Conservation (phyloP, 2,797 vertebrate genomes). For the Philypnodon macrostomus region DNA sequence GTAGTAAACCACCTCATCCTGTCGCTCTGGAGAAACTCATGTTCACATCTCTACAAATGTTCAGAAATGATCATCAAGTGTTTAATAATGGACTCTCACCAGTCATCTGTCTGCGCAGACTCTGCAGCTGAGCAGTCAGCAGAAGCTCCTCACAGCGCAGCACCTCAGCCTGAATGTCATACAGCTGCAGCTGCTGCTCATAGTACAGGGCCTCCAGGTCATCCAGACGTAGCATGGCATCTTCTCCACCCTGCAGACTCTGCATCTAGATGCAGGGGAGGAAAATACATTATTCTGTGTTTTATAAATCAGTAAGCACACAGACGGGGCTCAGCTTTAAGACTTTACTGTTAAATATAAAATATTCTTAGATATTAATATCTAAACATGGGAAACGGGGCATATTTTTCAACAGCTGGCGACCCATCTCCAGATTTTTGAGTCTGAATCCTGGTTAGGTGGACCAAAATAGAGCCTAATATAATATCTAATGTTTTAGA, state of each 20-base stretch:
- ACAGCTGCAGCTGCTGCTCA: slow-evolving; percentile 92
- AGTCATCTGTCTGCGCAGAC: slow-evolving; percentile 90
- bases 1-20: slow-evolving; percentile 97
- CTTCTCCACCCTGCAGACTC: slow-evolving; percentile 86
- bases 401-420: too few relatives aligned
- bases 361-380: too few relatives aligned
- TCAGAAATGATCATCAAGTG: too few relatives aligned
- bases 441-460: too few relatives aligned
- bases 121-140: slow-evolving; percentile 91
- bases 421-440: too few relatives aligned
- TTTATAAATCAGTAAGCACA: too few relatives aligned
- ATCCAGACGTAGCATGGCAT: slow-evolving; percentile 89
- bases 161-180: slow-evolving; percentile 94
- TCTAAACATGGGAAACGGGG: too few relatives aligned
- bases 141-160: slow-evolving; percentile 93
- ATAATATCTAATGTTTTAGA: too few relatives aligned
- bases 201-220: slow-evolving; percentile 95
- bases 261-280: slow-evolving; percentile 82
- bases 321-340: too few relatives aligned
- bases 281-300: too few relatives aligned
- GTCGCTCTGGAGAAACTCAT: slow-evolving; percentile 78
- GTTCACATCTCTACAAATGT: neutral
- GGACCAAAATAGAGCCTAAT: too few relatives aligned
- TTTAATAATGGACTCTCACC: slow-evolving; percentile 73
- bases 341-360: too few relatives aligned